phyloP scores from a whole-genome alignment of 2,113 vertebrate genomes.

The Plecturocebus donacophilus region DNA sequence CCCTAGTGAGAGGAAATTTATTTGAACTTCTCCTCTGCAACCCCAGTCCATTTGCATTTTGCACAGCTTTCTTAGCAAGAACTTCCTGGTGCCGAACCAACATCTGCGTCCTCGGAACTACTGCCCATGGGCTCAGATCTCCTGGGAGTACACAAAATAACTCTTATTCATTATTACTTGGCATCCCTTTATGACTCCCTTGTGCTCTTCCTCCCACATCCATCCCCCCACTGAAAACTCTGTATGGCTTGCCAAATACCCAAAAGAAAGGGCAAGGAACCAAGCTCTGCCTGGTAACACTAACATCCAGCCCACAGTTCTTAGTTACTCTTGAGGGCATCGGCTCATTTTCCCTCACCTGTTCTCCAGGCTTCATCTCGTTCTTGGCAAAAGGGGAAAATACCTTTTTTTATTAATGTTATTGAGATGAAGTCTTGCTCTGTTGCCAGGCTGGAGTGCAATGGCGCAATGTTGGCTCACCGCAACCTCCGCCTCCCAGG shows the following conservation, averaged over 20 bases:
- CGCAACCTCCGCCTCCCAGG: too few relatives aligned
- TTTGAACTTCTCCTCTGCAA: background rate
- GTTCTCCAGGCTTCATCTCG: background rate
- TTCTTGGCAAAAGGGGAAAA: background rate
- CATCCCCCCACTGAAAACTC: slow-evolving; percentile 62
- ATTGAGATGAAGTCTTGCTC: too few relatives aligned
- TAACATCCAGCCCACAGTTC: background rate
- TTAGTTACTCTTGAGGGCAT: background rate
- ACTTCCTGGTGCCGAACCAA: slow-evolving; percentile 57
- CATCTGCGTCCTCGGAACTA: slow-evolving; percentile 45
- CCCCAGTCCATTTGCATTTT: slow-evolving; percentile 30
- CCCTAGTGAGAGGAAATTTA: background rate
- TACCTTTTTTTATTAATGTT: background rate
- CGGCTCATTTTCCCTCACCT: background rate
- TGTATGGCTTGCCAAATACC: slow-evolving; percentile 53
- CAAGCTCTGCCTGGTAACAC: slow-evolving; percentile 31
- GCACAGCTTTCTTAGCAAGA: slow-evolving; percentile 27
- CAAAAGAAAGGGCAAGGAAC: slow-evolving; percentile 52
- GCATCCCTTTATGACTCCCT: slow-evolving; percentile 64
- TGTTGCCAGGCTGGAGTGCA: too few relatives aligned
- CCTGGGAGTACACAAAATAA: slow-evolving; percentile 66
- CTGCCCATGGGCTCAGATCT: slow-evolving; percentile 37
- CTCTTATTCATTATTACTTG: slow-evolving; percentile 72
- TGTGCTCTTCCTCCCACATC: slow-evolving; percentile 55
- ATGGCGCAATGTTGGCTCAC: too few relatives aligned